Base-by-base conservation (phyloP, 2,888 invertebrate genomes). In the Bhutanitis thaidina region DNA sequence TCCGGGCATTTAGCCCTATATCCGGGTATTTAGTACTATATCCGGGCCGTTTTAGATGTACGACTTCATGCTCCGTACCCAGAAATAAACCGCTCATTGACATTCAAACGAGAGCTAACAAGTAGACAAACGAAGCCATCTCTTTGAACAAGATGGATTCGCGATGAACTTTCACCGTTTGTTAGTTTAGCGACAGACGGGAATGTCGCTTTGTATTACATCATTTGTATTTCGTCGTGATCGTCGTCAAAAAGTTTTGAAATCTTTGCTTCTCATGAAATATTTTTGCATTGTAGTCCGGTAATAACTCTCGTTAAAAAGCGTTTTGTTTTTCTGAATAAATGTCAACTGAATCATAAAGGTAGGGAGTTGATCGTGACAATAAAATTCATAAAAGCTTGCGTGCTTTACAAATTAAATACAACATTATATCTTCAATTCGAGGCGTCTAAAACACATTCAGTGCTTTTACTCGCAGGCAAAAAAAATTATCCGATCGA, bases 131-230 rank as follows among this genome's bases (percentile, higher is more conserved):
- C 58, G 58, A 51, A 55, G 58, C 50, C 54, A 61, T 60, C 61
- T 64, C 51, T 59, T 57, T 52, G 55, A 62, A 58, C 61, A 57
- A 57, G 56, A 56, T 56, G 48, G 52, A 46, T 40, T 43, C 49
- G 49, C 53, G 49, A 50, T 78, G 77, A 86, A 86, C 86, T 86
- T 86, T 87, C 86, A 84, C 86, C 75, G 45, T 77, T 80, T 82
- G 78, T 79, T 76, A 69, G 77, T 71, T 80, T 76, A 69, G 65
- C 69, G 7, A n/a, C 66, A 66, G 68, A 66, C 65, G 67, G 67
- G 73, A 78, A 77, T 78, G 79, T 75, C 66, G 43, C 35, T 68
- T 82, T 79, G 66, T 76, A 69, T 80, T 77, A 77, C 65, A 49
- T 62, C 61, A 67, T 51, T 41, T 25, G 16, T 25, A 12, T 39